Evolutionary conservation across 2,888 invertebrate genomes (phyloP), one percentile per base, ranked within the genome.

Genomic region (Rotaria socialis): DNA sequence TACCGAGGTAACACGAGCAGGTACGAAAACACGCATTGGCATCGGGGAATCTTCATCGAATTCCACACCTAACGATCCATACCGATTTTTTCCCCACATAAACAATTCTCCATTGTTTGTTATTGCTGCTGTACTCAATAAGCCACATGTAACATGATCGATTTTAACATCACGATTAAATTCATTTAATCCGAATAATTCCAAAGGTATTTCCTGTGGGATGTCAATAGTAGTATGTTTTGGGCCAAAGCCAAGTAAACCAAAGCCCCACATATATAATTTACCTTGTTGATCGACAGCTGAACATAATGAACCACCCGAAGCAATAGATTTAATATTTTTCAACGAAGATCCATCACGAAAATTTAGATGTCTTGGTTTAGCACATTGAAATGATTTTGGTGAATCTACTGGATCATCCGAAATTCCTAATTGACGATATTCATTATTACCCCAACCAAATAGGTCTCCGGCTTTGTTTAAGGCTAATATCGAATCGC

Each of bases 361-460:
- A 55, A 75, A 50, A 60, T 41, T 75, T 19, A 87, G 87, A 87
- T 89, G 52, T 89, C 87, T 3, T 89, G 89, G 7, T 89, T 89
- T 27, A 84, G 75, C 27, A 90, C 85, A 74, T 84, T 87, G 87
- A 50, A 52, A 58, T 47, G 47, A 58, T n/a, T 5, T 60, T n/a
- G 85, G 55, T 41, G 43, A 47, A 67, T 67, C 67, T 6, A 67
- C 35, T 35, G 87, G 86, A 16, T 60, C 85, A 35, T 85, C 27
- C 10, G n/a, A 41, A 35, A 75, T 84, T 10, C 93, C 92, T 60
- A 98, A 92, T 91, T 97, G 97, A 0, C 94, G 94, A 89, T 96
- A 97, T 91, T 98, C 97, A 0, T 95, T 94, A 91, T 96, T 97
- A 14, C 98, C 97, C 97, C 97, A 98, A 0, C 96, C 97, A 92